phyloP scores from a whole-genome alignment of 2,797 vertebrate species.

The Takifugu ocellatus region DNA sequence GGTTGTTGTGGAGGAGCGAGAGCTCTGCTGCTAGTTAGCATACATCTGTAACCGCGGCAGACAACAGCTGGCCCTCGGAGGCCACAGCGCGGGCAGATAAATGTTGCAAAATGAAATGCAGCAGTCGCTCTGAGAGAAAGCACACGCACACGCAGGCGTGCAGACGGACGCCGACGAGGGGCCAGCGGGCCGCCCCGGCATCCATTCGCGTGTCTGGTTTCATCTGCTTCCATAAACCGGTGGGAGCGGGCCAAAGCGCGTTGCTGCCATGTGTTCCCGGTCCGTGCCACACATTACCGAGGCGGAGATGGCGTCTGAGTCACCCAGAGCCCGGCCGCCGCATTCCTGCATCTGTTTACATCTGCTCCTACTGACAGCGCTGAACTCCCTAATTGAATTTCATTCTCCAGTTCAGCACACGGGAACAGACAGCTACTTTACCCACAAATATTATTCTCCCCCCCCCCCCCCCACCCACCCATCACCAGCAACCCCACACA shows the following conservation, averaged over 20 bases:
- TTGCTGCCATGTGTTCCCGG: slow-evolving; percentile 64
- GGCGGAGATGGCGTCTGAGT: slow-evolving; percentile 46
- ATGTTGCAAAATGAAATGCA: slow-evolving; percentile 66
- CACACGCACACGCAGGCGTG: slow-evolving; percentile 36
- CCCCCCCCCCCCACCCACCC: neutral
- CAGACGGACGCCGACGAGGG: slow-evolving; percentile 11
- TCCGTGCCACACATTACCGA: slow-evolving; percentile 61
- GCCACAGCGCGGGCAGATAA: slow-evolving; percentile 54
- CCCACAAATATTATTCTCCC: slow-evolving; percentile 54
- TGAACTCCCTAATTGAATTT: slow-evolving; percentile 47
- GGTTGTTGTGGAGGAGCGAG: slow-evolving; percentile 11
- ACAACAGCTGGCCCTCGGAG: slow-evolving; percentile 51
- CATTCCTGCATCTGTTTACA: slow-evolving; percentile 47
- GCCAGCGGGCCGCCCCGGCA: slow-evolving; percentile 25
- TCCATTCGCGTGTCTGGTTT: slow-evolving; percentile 68
- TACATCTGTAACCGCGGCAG: slow-evolving; percentile 64
- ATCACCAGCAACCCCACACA: no score
- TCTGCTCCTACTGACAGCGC: slow-evolving; percentile 44
- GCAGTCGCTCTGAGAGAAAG: slow-evolving; percentile 45
- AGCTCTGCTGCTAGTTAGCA: slow-evolving; percentile 70
- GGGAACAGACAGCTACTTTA: slow-evolving; percentile 49
- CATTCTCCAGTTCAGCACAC: slow-evolving; percentile 48
- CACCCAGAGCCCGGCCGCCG: slow-evolving; percentile 23
- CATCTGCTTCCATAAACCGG: slow-evolving; percentile 47
- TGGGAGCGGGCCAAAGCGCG: slow-evolving; percentile 42